phyloP scores from a whole-genome alignment of 2,113 vertebrate genomes.

The Psephotus haematonotus region DNA sequence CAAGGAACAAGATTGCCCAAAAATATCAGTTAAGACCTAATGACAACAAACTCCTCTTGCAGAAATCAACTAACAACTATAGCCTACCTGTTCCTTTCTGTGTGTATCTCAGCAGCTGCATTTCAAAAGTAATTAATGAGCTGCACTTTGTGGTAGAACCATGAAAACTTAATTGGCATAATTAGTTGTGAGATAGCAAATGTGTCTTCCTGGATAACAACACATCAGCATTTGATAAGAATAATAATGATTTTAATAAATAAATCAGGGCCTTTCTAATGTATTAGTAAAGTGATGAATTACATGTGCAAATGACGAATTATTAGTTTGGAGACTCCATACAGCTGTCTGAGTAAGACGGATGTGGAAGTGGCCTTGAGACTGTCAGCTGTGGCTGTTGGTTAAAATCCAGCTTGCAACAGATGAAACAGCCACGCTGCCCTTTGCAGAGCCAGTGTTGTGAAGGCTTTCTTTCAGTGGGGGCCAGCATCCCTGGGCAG shows the following conservation, averaged over 20 bases:
- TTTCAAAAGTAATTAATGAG: constrained; percentile 75
- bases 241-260: constrained; percentile 65
- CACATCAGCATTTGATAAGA: constrained; percentile 59
- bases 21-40: background rate
- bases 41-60: constrained; percentile 24
- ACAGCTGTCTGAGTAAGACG: constrained; percentile 32
- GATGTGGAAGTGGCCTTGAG: constrained; percentile 34
- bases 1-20: background rate
- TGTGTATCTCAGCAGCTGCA: constrained; percentile 58
- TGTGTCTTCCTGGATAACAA: constrained; percentile 49
- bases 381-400: background rate
- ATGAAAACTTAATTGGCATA: constrained; percentile 66
- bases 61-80: constrained; percentile 52
- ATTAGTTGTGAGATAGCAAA: constrained; percentile 66
- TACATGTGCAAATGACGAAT: constrained; percentile 35
- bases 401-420: background rate
- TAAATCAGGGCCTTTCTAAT: constrained; percentile 31
- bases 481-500: background rate
- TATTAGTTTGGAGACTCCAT: constrained; percentile 8
- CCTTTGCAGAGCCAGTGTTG: background rate
- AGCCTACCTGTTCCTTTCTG: constrained; percentile 58
- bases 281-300: constrained; percentile 40
- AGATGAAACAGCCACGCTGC: background rate
- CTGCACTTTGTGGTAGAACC: constrained; percentile 68
- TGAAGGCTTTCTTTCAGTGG: background rate